phyloP scores from a whole-genome alignment of 2,888 invertebrate species.

The Pseudoips prasinana region DNA sequence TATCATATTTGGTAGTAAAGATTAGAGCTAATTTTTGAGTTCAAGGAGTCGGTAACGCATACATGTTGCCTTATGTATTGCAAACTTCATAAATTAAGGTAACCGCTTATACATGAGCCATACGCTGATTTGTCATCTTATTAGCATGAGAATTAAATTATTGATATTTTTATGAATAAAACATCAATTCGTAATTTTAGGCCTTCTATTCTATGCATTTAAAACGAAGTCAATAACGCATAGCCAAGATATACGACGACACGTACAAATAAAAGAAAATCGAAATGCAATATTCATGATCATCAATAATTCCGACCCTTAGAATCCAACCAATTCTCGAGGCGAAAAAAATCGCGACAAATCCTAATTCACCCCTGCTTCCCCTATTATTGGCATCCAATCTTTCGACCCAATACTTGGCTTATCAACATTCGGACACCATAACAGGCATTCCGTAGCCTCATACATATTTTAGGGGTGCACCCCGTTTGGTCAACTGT shows the following conservation, averaged over 20 bases:
- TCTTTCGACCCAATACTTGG: conserved; percentile 71
- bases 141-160: too few relatives aligned
- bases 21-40: too few relatives aligned
- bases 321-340: conserved; percentile 40
- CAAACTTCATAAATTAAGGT: too few relatives aligned
- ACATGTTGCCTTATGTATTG: too few relatives aligned
- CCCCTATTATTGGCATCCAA: conserved; percentile 63
- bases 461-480: conserved; percentile 80
- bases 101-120: too few relatives aligned
- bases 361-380: conserved; percentile 62
- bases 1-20: too few relatives aligned
- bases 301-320: conserved; percentile 45
- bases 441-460: conserved; percentile 76
- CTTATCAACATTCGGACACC: conserved; percentile 83
- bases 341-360: conserved; percentile 54
- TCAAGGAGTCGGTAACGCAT: too few relatives aligned
- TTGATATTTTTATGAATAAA: too few relatives aligned
- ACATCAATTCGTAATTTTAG: not conserved
- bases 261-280: conserved; percentile 32
- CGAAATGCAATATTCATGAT: conserved; percentile 37
- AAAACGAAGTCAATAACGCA: conserved; percentile 18
- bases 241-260: conserved; percentile 14
- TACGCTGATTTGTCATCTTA: too few relatives aligned
- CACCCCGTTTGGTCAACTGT: conserved; percentile 81
- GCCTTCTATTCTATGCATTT: conserved; percentile 1